Evolutionary conservation across 2,888 invertebrate species (phyloP).

Genomic region (Laspeyria flexula): DNA sequence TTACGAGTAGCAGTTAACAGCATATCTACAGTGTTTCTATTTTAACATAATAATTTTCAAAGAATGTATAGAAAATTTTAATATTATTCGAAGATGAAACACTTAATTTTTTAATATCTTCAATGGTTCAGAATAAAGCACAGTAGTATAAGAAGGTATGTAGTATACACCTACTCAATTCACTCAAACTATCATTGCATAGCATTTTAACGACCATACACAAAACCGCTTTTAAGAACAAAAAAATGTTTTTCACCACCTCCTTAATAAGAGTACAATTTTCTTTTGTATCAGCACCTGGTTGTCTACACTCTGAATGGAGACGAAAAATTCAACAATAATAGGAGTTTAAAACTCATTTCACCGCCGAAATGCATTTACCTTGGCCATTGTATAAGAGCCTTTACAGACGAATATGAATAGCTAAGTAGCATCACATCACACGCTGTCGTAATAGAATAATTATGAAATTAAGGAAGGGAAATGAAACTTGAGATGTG

Average conservation of each 20-base stretch:
- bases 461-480: not conserved
- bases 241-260: not conserved
- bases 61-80: too few relatives aligned
- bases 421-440: not conserved
- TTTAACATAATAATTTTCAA: too few relatives aligned
- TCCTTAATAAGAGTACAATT: not conserved
- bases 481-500: not conserved
- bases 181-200: too few relatives aligned
- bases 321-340: conserved; percentile 23
- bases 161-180: too few relatives aligned
- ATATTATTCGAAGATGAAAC: too few relatives aligned
- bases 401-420: not conserved
- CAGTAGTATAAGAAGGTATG: too few relatives aligned
- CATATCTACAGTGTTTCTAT: too few relatives aligned
- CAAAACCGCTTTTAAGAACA: too few relatives aligned
- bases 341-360: conserved; percentile 41
- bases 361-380: conserved; percentile 31
- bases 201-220: too few relatives aligned
- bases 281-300: not conserved
- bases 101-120: too few relatives aligned
- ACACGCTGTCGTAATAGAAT: not conserved
- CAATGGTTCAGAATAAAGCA: too few relatives aligned
- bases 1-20: too few relatives aligned
- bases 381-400: conserved; percentile 18
- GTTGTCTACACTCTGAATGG: not conserved